Percentiles rank a stretch among this genome's conserved stretches.
These are phyloP conservation scores for Lycophotia porphyrea DNA, from an alignment of 2,888 invertebrate species.

Conservation along the genomic window DNA sequence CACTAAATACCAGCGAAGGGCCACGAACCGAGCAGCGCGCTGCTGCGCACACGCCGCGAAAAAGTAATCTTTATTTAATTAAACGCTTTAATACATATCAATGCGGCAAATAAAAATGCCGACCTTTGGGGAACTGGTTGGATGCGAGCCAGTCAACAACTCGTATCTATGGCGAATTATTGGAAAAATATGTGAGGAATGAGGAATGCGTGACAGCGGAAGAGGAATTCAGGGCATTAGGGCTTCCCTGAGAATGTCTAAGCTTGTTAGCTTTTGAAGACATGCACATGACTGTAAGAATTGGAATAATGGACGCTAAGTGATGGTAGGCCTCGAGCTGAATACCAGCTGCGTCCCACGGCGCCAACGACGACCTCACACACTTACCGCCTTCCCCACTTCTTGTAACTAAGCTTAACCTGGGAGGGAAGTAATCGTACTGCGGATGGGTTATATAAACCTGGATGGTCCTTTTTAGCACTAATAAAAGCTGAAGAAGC, in stretches of 20 bases:
- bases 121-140: slow-evolving; percentile 69
- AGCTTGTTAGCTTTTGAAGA: slow-evolving; percentile 65
- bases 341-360: slow-evolving; percentile 69
- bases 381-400: slow-evolving; percentile 72
- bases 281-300: slow-evolving; percentile 62
- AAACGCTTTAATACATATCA: slow-evolving; percentile 72
- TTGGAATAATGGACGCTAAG: slow-evolving; percentile 63
- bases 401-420: slow-evolving; percentile 40
- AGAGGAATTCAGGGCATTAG: slow-evolving; percentile 58
- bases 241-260: slow-evolving; percentile 61
- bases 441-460: slow-evolving; percentile 65
- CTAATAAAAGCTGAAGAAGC: slow-evolving; percentile 59
- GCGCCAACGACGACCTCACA: slow-evolving; percentile 69
- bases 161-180: slow-evolving; percentile 44
- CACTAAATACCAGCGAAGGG: slow-evolving; percentile 65
- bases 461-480: slow-evolving; percentile 43
- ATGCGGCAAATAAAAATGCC: slow-evolving; percentile 65
- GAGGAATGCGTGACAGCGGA: slow-evolving; percentile 47
- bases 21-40: slow-evolving; percentile 48
- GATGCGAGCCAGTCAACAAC: slow-evolving; percentile 26
- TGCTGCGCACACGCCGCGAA: slow-evolving; percentile 63
- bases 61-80: slow-evolving; percentile 77
- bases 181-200: slow-evolving; percentile 30
- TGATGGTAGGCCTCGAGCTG: slow-evolving; percentile 62
- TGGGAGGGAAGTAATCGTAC: slow-evolving; percentile 46